Conservation (phyloP, 2,888 invertebrate genomes). For the Julus scandinavius region DNA sequence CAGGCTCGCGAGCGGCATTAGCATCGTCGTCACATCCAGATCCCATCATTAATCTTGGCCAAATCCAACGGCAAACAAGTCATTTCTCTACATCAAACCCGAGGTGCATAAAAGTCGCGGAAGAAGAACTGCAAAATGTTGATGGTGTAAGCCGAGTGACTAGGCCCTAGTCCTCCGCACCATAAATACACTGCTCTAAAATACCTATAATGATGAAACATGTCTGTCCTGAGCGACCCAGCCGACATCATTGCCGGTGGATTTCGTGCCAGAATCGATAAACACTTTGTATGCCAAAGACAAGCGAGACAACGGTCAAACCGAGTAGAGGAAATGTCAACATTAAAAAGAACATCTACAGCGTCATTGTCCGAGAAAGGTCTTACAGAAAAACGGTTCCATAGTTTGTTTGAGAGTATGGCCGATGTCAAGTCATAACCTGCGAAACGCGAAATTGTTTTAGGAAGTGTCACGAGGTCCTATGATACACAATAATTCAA, state of each 20-base stretch:
- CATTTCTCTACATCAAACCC: constrained; percentile 49
- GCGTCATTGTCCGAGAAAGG: not conserved
- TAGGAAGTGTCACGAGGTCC: constrained; percentile 15
- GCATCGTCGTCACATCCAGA: constrained; percentile 48
- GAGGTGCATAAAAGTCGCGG: not conserved
- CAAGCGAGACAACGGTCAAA: not conserved
- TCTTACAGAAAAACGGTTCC: not conserved
- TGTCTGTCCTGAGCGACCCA: not conserved
- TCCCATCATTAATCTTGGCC: constrained; percentile 49
- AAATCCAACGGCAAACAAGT: constrained; percentile 31
- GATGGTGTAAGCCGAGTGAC: not conserved
- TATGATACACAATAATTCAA: constrained; percentile 3
- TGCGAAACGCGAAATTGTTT: not conserved
- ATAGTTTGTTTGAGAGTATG: too few species aligned
- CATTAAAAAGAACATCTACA: constrained; percentile 1
- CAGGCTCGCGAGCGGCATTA: constrained; percentile 11
- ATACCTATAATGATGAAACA: constrained; percentile 31
- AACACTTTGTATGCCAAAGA: constrained; percentile 39
- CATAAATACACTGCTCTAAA: constrained; percentile 9
- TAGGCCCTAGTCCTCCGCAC: not conserved
- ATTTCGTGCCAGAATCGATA: not conserved
- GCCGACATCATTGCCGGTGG: not conserved
- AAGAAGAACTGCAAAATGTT: not conserved
- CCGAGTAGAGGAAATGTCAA: constrained; percentile 4
- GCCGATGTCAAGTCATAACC: not conserved